Base-by-base conservation (phyloP, 1,140 invertebrate genomes). In the Plodia interpunctella region DNA sequence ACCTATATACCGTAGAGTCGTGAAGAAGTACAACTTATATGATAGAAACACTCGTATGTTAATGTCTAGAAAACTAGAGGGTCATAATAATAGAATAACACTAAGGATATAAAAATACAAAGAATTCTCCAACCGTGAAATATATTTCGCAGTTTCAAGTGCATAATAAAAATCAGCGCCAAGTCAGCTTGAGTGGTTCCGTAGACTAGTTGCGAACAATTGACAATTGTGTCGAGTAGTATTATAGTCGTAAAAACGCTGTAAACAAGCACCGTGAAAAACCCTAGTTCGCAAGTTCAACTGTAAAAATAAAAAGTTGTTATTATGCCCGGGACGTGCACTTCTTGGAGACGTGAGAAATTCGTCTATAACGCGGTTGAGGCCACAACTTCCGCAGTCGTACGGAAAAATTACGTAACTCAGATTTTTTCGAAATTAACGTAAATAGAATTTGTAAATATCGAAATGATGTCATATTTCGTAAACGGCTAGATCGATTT, bases 251-350 rank as follows among this genome's bases (percentile, higher is more conserved):
- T 44, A 44, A 44, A 44, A 44, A 44, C n/a, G 38, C 38, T 1
- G 38, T 44, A 44, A 44, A 44, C 38, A 44, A 44, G 38, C 15
- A 17, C 38, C 38, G n/a, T 44, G 38, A 44, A 44, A 44, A 44
- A 44, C 38, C 38, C 13, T 44, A 44, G 38, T 44, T 44, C 13
- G 38, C 38, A 44, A 44, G 38, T 44, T 44, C 15, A 44, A 44
- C 38, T n/a, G 38, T 44, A 44, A 44, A n/a, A 44, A 44, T 44
- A 44, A 44, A 44, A 44, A 44, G 13, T 44, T 44, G 38, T 44
- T 44, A 44, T 32, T 44, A n/a, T 44, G 13, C 13, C 15, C 15
- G 13, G 5, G 5, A 44, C 38, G 38, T 44, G 38, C 13, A 44
- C 13, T 44, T 17, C 38, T 44, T 5, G n/a, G 38, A 44, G 15